Evolutionary conservation across 2,113 vertebrate species (phyloP).

Genomic region (Cephalopterus ornatus): DNA sequence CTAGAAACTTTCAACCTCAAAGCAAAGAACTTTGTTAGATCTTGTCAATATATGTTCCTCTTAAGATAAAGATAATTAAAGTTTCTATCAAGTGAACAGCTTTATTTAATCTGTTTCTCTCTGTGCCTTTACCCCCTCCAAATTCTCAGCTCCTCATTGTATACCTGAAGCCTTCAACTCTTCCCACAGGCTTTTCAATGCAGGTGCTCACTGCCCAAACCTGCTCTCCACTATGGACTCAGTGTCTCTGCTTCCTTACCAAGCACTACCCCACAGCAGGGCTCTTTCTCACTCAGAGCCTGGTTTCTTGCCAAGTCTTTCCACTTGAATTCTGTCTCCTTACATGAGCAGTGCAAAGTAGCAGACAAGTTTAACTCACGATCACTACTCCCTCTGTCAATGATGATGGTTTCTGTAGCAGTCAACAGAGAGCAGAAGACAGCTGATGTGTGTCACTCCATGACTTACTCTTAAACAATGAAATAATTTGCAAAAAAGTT

Average conservation of each 20-base stretch:
- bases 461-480: neutral
- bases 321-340: neutral
- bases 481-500: neutral
- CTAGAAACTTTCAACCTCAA: slow-evolving; percentile 40
- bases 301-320: neutral
- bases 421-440: neutral
- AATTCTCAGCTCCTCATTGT: neutral
- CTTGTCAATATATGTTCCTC: neutral
- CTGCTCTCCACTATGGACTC: neutral
- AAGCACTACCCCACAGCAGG: neutral
- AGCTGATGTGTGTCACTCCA: neutral
- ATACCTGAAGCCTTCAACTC: neutral
- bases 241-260: neutral
- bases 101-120: neutral
- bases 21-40: neutral
- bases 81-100: neutral
- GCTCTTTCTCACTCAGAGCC: neutral
- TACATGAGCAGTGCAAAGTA: neutral
- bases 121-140: neutral
- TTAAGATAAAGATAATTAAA: neutral
- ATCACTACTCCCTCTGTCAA: neutral
- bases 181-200: neutral
- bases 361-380: neutral
- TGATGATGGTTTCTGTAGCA: neutral
- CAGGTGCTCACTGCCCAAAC: neutral